These are phyloP conservation scores for Salminus brasiliensis DNA, from an alignment of 2,113 vertebrate species.

Conservation along the genomic window DNA sequence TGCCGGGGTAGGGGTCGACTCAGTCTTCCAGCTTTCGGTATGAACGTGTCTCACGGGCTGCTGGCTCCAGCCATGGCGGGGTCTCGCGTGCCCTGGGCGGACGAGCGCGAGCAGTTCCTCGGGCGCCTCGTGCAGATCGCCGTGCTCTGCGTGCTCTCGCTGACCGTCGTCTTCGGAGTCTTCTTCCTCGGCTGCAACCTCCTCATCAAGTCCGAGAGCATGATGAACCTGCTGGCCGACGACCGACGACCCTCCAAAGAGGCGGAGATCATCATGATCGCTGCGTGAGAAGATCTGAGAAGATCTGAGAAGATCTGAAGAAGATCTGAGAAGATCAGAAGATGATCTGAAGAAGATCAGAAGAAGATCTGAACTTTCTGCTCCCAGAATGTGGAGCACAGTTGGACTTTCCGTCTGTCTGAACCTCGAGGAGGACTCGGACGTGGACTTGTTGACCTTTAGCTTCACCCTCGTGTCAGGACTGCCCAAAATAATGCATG, in stretches of 20 bases:
- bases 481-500: not conserved
- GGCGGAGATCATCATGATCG: slow-evolving; percentile 51
- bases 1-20: not conserved
- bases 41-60: slow-evolving; percentile 37
- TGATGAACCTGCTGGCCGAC: slow-evolving; percentile 59
- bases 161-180: slow-evolving; percentile 66
- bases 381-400: not conserved
- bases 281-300: slow-evolving; percentile 13
- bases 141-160: slow-evolving; percentile 63
- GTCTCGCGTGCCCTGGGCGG: slow-evolving; percentile 13
- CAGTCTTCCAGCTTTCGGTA: not conserved
- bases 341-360: no score
- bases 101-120: slow-evolving; percentile 51
- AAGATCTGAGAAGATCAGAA: no score
- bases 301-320: not conserved
- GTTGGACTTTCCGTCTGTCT: not conserved
- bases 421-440: not conserved
- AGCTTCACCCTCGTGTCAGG: not conserved
- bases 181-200: slow-evolving; percentile 68
- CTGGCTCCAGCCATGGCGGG: not conserved
- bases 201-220: slow-evolving; percentile 64
- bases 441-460: not conserved
- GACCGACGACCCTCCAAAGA: slow-evolving; percentile 62
- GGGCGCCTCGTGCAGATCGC: slow-evolving; percentile 63
- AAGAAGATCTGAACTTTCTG: no score